phyloP scores from a whole-genome alignment of 2,888 invertebrate genomes.

The Halocaridina rubra region DNA sequence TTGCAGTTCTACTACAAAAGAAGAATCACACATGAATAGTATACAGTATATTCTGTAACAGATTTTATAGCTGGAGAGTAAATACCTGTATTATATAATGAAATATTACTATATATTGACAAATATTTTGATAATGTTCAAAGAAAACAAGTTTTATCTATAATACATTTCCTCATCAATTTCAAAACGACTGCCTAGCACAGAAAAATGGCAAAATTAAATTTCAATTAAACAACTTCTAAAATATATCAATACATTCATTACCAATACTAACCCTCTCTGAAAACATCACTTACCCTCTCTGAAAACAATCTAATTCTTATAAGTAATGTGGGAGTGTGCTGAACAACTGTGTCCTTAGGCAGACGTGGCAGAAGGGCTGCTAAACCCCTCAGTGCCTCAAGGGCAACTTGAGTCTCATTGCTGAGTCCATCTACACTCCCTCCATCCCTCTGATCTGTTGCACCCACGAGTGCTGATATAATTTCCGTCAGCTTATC shows the following conservation, averaged over 20 bases:
- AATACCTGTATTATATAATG: no score
- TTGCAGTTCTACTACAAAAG: no score
- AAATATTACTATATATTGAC: no score
- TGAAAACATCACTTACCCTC: slow-evolving; percentile 30
- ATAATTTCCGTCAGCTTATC: slow-evolving; percentile 60
- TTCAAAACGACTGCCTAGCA: background rate
- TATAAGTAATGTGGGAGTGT: slow-evolving; percentile 59
- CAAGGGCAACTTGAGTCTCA: slow-evolving; percentile 58
- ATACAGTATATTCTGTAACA: no score
- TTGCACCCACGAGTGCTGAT: slow-evolving; percentile 59
- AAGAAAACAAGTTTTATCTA: no score
- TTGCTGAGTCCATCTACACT: slow-evolving; percentile 16
- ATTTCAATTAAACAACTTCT: background rate
- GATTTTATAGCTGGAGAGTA: no score
- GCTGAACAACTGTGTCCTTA: slow-evolving; percentile 52
- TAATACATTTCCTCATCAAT: no score
- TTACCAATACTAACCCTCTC: background rate
- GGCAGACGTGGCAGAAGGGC: slow-evolving; percentile 59
- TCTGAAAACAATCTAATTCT: slow-evolving; percentile 58
- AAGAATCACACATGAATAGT: no score
- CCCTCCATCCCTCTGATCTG: slow-evolving; percentile 57
- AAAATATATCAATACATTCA: background rate
- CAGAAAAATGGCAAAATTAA: background rate
- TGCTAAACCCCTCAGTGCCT: slow-evolving; percentile 58
- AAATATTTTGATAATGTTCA: no score